phyloP scores from a whole-genome alignment of 2,113 vertebrate genomes.

The Hippopotamus amphibius region DNA sequence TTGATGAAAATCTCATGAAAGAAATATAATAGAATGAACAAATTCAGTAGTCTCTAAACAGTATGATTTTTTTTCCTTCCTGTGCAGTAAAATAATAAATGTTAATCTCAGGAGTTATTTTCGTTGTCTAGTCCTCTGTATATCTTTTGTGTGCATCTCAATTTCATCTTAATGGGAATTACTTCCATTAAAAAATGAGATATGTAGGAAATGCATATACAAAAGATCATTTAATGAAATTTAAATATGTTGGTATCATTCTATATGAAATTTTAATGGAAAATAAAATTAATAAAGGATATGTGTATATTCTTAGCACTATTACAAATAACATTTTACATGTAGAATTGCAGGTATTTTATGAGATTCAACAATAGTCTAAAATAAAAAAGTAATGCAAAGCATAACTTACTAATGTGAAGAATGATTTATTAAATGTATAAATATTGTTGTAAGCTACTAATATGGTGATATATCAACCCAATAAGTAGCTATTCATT shows the following conservation, averaged over 20 bases:
- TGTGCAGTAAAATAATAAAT: neutral
- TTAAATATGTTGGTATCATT: neutral
- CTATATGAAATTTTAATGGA: neutral
- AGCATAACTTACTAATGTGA: neutral
- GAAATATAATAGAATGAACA: neutral
- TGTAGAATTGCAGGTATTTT: neutral
- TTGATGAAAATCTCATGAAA: neutral
- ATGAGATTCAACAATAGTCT: neutral
- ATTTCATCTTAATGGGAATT: neutral
- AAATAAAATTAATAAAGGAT: neutral
- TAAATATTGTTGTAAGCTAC: neutral
- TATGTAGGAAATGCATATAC: neutral
- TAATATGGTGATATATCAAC: neutral
- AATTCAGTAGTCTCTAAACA: neutral
- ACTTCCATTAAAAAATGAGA: neutral
- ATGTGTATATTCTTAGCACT: neutral
- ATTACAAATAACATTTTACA: neutral
- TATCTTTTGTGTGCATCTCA: neutral
- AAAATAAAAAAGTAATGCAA: neutral
- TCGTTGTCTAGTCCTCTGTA: neutral
- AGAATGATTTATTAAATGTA: neutral
- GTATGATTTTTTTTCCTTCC: neutral
- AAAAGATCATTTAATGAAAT: neutral
- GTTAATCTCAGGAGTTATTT: neutral
- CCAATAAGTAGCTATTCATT: neutral